Conservation (phyloP, 2,113 vertebrate species). For the Sapayoa aenigma region DNA sequence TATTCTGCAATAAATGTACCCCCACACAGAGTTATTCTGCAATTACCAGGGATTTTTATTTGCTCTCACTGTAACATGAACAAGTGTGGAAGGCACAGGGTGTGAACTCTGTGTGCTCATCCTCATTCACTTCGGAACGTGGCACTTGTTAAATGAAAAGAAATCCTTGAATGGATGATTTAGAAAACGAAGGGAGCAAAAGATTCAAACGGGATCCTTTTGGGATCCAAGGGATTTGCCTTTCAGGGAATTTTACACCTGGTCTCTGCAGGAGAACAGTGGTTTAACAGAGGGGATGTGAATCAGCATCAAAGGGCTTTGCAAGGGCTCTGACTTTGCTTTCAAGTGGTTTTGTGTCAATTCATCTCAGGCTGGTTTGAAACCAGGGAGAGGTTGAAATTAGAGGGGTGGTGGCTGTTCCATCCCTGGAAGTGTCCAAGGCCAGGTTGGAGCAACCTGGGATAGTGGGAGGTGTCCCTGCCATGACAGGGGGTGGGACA, state of each 20-base stretch:
- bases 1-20: background rate
- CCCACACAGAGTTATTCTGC: background rate
- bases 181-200: fast-evolving
- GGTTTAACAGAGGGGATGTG: background rate
- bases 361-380: background rate
- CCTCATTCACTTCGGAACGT: background rate
- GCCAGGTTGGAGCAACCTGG: background rate
- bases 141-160: background rate
- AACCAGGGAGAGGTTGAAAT: background rate
- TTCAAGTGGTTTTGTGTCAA: background rate
- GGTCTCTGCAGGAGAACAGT: background rate
- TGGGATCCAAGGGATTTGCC: too few relatives aligned
- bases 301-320: background rate
- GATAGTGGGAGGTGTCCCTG: background rate
- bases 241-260: background rate
- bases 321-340: background rate
- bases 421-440: background rate
- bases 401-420: background rate
- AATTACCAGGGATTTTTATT: background rate
- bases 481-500: background rate
- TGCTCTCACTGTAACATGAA: background rate
- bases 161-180: background rate
- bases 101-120: background rate
- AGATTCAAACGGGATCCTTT: too few relatives aligned
- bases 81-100: fast-evolving